Evolutionary conservation across 2,113 vertebrate genomes (phyloP), one percentile per base, ranked within the genome.

Genomic region (Marmota monax): DNA sequence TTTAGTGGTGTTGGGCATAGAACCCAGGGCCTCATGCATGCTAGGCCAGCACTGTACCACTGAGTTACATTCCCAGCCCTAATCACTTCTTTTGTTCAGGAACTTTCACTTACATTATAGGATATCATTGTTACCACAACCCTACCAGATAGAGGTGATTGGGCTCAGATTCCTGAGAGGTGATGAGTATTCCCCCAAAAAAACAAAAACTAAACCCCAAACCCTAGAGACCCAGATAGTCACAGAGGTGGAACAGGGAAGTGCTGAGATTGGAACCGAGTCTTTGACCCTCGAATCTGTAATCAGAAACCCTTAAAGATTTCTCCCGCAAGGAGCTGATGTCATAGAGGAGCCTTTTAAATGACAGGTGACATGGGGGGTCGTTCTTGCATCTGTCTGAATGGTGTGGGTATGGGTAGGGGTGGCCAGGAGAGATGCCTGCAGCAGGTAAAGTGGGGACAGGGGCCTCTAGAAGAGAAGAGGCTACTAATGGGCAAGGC

Each of bases 401-500:
- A 23, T 25, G 13, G 14, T 2, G 7, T 1, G 5, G 37, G 16
- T n/a, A 0, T 7, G 22, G 58, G 29, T 13, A 9, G 29, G 61
- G 32, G 37, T 0, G 4, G n/a, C 65, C 5, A 7, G 48, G 61
- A 89, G 73, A 25, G 84, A 84, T 42, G 12, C 51, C 51, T 53
- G 12, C 27, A 77, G 14, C 42, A 63, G 42, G 84, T 56, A 11
- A 37, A 18, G 56, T 67, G 0, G 12, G n/a, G 56, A 29, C 20
- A 72, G 74, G 29, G 69, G 37, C 37, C 70, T 88, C 89, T 48
- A 51, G 37, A 88, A 63, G 51, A 53, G 34, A 48, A 27, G 58
- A 79, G 83, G 76, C 61, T 84, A 82, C 11, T 18, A n/a, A 58
- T 94, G 48, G 27, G 58, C 34, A 51, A 0, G 0, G 34, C 77